A percentile compares a stretch with the other conserved stretches of the same genome.
These are phyloP conservation scores for Scaptomyza cyrtandrae DNA, from an alignment of 2,888 invertebrate species.

Conservation along the genomic window DNA sequence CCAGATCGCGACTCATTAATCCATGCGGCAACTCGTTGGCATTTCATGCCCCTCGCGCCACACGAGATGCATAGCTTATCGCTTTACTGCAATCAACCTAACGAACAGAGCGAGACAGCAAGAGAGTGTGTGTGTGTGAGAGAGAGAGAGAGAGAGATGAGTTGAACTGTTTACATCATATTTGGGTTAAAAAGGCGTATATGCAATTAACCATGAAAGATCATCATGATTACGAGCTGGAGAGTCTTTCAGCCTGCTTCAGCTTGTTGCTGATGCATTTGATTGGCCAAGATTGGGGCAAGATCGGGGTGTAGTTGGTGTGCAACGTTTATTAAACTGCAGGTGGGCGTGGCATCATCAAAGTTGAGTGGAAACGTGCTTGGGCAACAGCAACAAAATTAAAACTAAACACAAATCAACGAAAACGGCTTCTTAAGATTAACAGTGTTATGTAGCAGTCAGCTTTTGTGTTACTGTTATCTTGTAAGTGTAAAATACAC, in stretches of 20 bases:
- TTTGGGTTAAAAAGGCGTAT: conserved; percentile 75
- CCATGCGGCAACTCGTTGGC: conserved; percentile 47
- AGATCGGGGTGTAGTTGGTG: conserved; percentile 1
- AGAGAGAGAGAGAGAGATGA: neutral
- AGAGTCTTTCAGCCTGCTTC: conserved; percentile 11
- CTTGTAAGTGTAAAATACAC: too few relatives aligned
- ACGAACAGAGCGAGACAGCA: neutral
- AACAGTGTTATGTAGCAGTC: neutral
- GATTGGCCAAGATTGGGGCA: conserved; percentile 38
- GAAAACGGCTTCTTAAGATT: neutral
- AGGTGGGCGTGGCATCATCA: conserved; percentile 52
- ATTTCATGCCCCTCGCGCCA: conserved; percentile 21
- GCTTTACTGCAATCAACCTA: conserved; percentile 51
- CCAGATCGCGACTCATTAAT: conserved; percentile 74
- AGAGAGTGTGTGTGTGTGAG: too few relatives aligned
- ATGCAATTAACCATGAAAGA: conserved; percentile 69
- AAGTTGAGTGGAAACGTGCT: conserved; percentile 37
- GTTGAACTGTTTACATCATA: conserved; percentile 43
- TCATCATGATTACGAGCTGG: conserved; percentile 62
- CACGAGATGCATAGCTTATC: conserved; percentile 59
- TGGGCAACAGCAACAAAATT: conserved; percentile 9
- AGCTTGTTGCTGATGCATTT: conserved; percentile 54
- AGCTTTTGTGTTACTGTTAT: neutral
- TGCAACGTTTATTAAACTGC: conserved; percentile 36
- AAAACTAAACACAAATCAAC: conserved; percentile 7